Evolutionary conservation across 2,113 vertebrate species (phyloP).

Genomic region (Syngnathus floridae): DNA sequence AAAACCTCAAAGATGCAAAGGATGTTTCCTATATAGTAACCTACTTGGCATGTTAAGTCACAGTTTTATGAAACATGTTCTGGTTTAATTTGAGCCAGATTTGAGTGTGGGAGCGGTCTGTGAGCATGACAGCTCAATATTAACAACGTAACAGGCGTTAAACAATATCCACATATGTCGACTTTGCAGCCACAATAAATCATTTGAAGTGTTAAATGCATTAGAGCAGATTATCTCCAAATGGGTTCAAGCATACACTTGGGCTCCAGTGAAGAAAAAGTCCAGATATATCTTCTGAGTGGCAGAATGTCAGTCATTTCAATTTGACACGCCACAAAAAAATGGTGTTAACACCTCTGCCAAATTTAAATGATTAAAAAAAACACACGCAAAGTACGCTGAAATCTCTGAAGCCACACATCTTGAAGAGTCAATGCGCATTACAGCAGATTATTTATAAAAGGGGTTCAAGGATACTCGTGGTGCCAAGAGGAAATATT

Average conservation of each 20-base stretch:
- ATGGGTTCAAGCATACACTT: background rate
- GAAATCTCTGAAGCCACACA: too few species aligned
- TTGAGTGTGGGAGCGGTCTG: slow-evolving; percentile 14
- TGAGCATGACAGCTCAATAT: slow-evolving; percentile 17
- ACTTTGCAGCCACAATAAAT: background rate
- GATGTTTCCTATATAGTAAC: too few species aligned
- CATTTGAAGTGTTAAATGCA: background rate
- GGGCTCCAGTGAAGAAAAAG: background rate
- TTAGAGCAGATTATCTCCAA: background rate
- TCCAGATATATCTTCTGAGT: background rate
- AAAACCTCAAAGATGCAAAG: slow-evolving; percentile 13
- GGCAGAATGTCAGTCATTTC: background rate
- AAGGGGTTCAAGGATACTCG: slow-evolving; percentile 22
- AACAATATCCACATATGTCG: slow-evolving; percentile 8
- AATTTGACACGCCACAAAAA: too few species aligned
- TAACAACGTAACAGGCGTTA: background rate
- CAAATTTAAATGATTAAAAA: too few species aligned
- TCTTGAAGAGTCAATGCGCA: background rate
- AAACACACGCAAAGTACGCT: too few species aligned
- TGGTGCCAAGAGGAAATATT: slow-evolving; percentile 30
- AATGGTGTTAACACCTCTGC: too few species aligned
- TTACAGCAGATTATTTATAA: background rate
- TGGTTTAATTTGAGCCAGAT: slow-evolving; percentile 2
- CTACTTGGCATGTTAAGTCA: slow-evolving; percentile 19
- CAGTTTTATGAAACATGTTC: background rate